Evolutionary conservation across 2,113 vertebrate genomes (phyloP).

Genomic region (Mungos mungo): DNA sequence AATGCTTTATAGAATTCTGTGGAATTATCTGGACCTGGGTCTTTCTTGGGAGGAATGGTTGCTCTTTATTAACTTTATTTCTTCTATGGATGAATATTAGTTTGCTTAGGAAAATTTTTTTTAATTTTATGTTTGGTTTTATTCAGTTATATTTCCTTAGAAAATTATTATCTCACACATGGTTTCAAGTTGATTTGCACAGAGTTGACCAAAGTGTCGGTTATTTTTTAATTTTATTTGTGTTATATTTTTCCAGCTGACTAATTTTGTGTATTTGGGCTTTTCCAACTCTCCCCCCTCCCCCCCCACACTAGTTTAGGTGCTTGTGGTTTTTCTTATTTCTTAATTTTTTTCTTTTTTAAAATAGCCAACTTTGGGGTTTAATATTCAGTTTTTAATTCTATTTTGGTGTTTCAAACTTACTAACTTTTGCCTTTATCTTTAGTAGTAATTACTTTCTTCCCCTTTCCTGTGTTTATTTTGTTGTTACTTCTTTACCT

Average conservation of each 20-base stretch:
- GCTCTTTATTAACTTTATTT: background rate
- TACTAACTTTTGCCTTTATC: background rate
- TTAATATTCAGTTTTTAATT: constrained; percentile 25
- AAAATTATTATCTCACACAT: background rate
- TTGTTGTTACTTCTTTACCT: background rate
- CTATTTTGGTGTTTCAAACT: background rate
- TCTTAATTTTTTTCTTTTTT: background rate
- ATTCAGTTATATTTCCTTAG: background rate
- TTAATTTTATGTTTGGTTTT: background rate
- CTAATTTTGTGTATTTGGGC: background rate
- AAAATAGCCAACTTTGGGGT: background rate
- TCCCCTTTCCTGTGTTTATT: background rate
- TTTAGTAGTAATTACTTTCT: background rate
- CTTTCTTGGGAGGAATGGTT: background rate
- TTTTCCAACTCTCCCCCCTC: background rate
- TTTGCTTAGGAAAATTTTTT: background rate
- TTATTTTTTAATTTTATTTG: background rate
- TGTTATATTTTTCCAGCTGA: background rate
- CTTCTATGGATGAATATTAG: background rate
- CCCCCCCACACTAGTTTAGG: background rate
- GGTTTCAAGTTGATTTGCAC: background rate
- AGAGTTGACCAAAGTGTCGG: background rate
- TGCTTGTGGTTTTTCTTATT: background rate
- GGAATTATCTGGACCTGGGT: background rate
- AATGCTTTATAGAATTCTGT: background rate